A percentile compares a stretch with the other conserved stretches of the same genome.
Evolutionary conservation across 2,113 vertebrate species (phyloP).

Genomic region (Ictalurus furcatus): DNA sequence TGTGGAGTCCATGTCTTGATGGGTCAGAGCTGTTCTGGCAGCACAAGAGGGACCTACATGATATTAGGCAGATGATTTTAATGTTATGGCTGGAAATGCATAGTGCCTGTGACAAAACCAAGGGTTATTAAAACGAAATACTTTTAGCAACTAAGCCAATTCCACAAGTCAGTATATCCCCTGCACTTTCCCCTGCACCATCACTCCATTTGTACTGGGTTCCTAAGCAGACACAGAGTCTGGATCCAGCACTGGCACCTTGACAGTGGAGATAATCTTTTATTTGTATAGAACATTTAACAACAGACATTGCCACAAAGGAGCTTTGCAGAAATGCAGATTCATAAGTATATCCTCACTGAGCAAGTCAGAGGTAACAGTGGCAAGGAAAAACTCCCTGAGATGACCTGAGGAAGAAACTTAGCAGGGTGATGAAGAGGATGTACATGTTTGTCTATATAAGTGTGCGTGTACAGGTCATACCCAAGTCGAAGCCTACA

Average conservation of each 20-base stretch:
- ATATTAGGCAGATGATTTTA: too few relatives aligned
- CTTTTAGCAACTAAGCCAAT: background rate
- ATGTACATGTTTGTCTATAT: background rate
- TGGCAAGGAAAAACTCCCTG: background rate
- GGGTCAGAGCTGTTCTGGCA: too few relatives aligned
- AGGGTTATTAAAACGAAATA: too few relatives aligned
- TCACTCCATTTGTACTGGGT: background rate
- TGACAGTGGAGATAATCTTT: background rate
- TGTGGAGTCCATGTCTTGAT: too few relatives aligned
- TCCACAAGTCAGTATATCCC: background rate
- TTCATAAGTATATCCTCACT: background rate
- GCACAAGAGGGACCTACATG: too few relatives aligned
- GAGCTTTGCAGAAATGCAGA: background rate
- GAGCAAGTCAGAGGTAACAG: background rate
- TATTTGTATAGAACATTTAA: too few relatives aligned
- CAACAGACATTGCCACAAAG: background rate
- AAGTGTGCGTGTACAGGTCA: background rate
- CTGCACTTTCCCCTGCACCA: background rate
- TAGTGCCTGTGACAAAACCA: too few relatives aligned
- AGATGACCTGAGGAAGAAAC: background rate
- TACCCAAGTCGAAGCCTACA: conserved; percentile 84
- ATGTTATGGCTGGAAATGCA: too few relatives aligned
- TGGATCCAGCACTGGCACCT: background rate
- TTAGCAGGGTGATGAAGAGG: background rate
- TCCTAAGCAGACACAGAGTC: background rate